Base-by-base conservation (phyloP, 2,113 vertebrate genomes). In the Puntigrus tetrazona region DNA sequence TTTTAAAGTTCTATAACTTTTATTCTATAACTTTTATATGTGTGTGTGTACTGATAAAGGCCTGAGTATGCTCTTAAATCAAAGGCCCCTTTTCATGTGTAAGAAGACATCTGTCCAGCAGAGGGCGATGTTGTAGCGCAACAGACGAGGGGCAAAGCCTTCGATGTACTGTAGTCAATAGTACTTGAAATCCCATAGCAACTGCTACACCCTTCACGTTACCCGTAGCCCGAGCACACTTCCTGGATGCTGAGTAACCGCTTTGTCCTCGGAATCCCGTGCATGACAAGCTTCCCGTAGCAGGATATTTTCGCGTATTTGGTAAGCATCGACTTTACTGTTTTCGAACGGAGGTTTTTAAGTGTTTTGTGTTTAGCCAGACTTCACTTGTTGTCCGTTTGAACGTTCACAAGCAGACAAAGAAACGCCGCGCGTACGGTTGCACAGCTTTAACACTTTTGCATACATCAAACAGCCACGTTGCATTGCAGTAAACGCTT, bases 161-260 rank as follows among this genome's bases (percentile, higher is more conserved):
- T 78, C 16, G 72, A 57, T 34, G 34, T 83, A 84, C 13, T 70
- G 70, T 41, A 67, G 69, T 67, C 25, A 41, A 5, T 7, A n/a
- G n/a, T n/a, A n/a, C n/a, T n/a, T n/a, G n/a, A n/a, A 61, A 36
- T 9, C 18, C 1, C 16, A 4, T 45, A 45, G 43, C 43, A 43
- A 43, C 43, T 43, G 3, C 38, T 43, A 11, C 38, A 41, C 38
- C 3, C n/a, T n/a, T n/a, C n/a, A n/a, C n/a, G 2, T 5, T 36
- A 36, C 4, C 38, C 38, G 13, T 20, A 50, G 74, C 16, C 50
- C 2, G 7, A 13, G 13, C 2, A 34, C 41, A 36, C 27, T 72
- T 81, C 79, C 80, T 82, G 80, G 45, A 82, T 70, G 11, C 13
- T 55, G 1, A 34, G 22, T n/a, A 18, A 70, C 45, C 63, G 65